Base-by-base conservation (phyloP, 2,888 invertebrate species). In the Melinaea menophilus region DNA sequence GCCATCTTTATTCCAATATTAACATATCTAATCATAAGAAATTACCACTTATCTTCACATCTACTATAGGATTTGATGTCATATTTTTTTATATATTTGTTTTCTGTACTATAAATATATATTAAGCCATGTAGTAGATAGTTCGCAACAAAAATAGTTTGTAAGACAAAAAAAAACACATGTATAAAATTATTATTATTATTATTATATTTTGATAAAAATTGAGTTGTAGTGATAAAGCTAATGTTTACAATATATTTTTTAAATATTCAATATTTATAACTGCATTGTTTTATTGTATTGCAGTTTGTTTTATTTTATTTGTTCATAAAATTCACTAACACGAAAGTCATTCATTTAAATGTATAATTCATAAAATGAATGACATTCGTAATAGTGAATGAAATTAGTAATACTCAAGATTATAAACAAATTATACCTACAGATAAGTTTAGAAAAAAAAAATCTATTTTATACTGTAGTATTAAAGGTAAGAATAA, bases 391-490 rank as follows among this genome's bases (percentile, higher is more conserved):
- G 41, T 41, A 41, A 41, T 7, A 41, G 9, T 41, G 41, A 41
- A 41, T 9, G 9, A 62, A 22, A 60, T 35, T 46, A 61, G 37
- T 63, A 69, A 86, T 87, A 86, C 86, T 86, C 85, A 73, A 69
- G 65, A 70, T 69, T 55, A 61, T 68, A 71, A 71, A 76, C 9
- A 41, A 41, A 41, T 41, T 75, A 72, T 75, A 78, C 82, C 79
- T 85, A 84, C 82, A 84, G 80, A 77, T 79, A 76, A 73, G 82
- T 82, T 79, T 77, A 87, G 88, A 82, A 80, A 65, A 84, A 83
- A 85, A 80, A 82, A 78, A 85, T 85, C 86, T 90, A 89, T 90
- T 89, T 89, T 90, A 88, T 89, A 90, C 87, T 76, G 71, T 80
- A 79, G 74, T 73, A 67, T 75, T 41, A 77, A 73, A 69, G 70